Percentiles rank a stretch among this genome's conserved stretches.
Evolutionary conservation across 2,113 vertebrate genomes (phyloP).

Genomic region (Ailurus styani): DNA sequence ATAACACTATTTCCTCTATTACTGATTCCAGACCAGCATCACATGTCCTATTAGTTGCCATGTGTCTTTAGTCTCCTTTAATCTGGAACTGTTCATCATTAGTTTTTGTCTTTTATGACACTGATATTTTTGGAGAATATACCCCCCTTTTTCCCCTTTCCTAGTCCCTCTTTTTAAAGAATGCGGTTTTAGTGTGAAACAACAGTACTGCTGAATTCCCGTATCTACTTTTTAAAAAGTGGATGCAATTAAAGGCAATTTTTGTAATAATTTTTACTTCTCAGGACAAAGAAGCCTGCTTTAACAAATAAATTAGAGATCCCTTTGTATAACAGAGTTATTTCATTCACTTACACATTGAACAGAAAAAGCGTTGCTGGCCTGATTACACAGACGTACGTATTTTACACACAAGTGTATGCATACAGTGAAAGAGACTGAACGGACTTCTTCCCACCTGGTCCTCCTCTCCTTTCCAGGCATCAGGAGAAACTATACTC

Average conservation of each 20-base stretch:
- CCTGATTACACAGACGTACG: neutral
- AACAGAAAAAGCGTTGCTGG: neutral
- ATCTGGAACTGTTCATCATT: neutral
- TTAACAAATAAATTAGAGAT: neutral
- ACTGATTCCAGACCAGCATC: neutral
- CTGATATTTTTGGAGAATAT: neutral
- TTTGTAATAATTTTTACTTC: neutral
- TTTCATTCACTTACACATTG: neutral
- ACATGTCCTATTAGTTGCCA: neutral
- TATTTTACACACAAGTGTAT: neutral
- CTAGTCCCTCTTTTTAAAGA: neutral
- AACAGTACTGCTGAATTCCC: neutral
- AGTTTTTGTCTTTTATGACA: neutral
- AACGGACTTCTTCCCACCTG: neutral
- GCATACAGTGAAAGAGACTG: neutral
- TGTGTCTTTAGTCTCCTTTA: neutral
- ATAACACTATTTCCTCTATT: neutral
- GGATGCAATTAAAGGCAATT: neutral
- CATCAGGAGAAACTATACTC: neutral
- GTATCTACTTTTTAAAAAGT: neutral
- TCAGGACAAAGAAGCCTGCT: neutral
- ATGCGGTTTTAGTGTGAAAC: neutral
- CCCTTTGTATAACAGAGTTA: neutral
- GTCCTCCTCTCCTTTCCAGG: neutral
- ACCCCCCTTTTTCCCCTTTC: neutral